Conservation (phyloP, 2,113 vertebrate genomes). For the Dermatemys mawii region DNA sequence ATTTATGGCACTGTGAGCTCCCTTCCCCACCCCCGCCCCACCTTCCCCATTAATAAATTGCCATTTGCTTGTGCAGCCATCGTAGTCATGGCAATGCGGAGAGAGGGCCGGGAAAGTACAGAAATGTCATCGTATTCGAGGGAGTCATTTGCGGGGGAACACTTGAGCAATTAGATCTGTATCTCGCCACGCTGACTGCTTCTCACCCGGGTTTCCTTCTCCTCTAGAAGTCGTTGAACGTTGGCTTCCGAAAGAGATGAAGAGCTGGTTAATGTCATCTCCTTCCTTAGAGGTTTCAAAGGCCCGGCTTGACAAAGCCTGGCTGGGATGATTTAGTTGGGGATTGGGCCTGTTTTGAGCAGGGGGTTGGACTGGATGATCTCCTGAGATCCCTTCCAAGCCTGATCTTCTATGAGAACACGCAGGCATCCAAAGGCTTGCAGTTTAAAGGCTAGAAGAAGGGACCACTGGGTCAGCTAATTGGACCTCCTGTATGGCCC, state of each 20-base stretch:
- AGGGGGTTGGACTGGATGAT: no score
- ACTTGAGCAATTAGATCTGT: background rate
- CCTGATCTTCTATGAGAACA: no score
- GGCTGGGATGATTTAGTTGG: no score
- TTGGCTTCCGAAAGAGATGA: background rate
- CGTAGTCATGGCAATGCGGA: conserved; percentile 62
- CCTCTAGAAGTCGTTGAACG: rapidly evolving
- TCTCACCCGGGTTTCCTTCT: rapidly evolving
- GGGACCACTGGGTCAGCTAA: background rate
- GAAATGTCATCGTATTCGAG: conserved; percentile 57
- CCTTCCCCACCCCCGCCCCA: background rate
- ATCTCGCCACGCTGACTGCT: background rate
- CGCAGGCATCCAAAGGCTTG: conserved; percentile 20
- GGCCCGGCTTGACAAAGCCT: no score
- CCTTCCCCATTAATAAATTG: conserved; percentile 20
- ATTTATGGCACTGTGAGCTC: conserved; percentile 27
- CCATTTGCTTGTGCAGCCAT: conserved; percentile 27
- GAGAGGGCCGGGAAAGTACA: background rate
- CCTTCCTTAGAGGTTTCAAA: no score
- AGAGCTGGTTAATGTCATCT: conserved; percentile 41
- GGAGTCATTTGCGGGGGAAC: background rate
- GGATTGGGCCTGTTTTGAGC: no score
- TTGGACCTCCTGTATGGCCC: conserved; percentile 4
- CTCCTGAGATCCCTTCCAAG: no score
- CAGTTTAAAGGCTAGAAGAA: background rate